Evolutionary conservation across 2,888 invertebrate genomes (phyloP).

Genomic region (Drosophila silvestris): DNA sequence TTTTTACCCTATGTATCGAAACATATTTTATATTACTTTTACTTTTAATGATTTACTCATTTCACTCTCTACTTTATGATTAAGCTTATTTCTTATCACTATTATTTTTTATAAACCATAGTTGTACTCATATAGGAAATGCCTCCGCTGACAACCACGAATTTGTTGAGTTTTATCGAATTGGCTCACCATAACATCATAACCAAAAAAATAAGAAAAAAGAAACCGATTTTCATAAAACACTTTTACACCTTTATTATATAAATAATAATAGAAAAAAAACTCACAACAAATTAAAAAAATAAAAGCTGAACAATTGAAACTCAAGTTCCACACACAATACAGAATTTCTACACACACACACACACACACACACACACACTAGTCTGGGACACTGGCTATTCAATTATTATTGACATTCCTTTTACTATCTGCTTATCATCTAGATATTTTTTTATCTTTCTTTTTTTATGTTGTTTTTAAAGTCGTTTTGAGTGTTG

Average conservation of each 20-base stretch:
- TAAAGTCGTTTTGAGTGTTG: slow-evolving; percentile 47
- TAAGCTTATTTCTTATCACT: slow-evolving; percentile 41
- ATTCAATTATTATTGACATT: background rate
- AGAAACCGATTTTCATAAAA: slow-evolving; percentile 3
- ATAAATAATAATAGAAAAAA: background rate
- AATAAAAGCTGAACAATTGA: slow-evolving; percentile 1
- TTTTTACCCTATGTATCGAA: slow-evolving; percentile 44
- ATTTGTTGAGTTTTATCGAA: slow-evolving; percentile 49
- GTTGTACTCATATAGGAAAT: slow-evolving; percentile 65
- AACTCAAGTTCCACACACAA: background rate
- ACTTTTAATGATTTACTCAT: slow-evolving; percentile 47
- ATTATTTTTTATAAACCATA: slow-evolving; percentile 27
- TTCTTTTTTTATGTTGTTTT: slow-evolving; percentile 13
- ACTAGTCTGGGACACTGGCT: background rate
- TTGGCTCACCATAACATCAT: slow-evolving; percentile 51
- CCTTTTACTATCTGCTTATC: slow-evolving; percentile 8
- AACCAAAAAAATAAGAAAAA: background rate
- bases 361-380: slow-evolving; percentile 4
- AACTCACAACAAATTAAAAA: background rate
- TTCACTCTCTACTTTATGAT: slow-evolving; percentile 36
- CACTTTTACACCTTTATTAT: slow-evolving; percentile 8
- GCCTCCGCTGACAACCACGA: slow-evolving; percentile 75
- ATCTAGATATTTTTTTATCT: background rate
- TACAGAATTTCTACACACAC: background rate
- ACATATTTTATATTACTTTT: slow-evolving; percentile 23